Conservation (phyloP, 2,797 vertebrate species). For the Uromys caudimaculatus region DNA sequence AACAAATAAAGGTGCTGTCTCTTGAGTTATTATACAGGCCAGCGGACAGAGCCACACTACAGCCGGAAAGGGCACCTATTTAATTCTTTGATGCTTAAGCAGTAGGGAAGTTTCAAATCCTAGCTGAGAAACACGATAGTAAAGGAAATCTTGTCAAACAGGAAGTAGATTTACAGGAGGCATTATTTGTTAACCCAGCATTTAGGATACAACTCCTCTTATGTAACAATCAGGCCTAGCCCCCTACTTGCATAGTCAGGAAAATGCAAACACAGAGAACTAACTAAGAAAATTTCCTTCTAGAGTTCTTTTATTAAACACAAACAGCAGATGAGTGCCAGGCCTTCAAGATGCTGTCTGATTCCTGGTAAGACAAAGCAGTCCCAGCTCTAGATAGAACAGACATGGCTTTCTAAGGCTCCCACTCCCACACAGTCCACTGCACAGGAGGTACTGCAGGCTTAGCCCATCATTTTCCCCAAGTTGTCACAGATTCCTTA, state of each 20-base stretch:
- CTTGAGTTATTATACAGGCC: conserved; percentile 68
- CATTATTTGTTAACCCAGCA: conserved; percentile 55
- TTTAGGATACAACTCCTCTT: conserved; percentile 53
- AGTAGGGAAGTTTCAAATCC: conserved; percentile 67
- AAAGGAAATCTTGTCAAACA: conserved; percentile 70
- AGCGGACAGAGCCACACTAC: conserved; percentile 65
- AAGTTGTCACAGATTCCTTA: conserved; percentile 32
- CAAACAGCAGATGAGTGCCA: not conserved
- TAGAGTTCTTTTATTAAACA: conserved; percentile 51
- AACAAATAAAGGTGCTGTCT: conserved; percentile 69
- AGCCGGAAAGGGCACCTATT: conserved; percentile 59
- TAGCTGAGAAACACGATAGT: conserved; percentile 74
- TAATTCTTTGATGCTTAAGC: conserved; percentile 74
- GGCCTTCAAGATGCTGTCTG: conserved; percentile 11
- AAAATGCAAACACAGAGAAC: conserved; percentile 43
- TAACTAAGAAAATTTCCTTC: conserved; percentile 12
- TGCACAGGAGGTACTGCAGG: conserved; percentile 25
- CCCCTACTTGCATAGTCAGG: conserved; percentile 28
- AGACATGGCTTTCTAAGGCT: conserved; percentile 14
- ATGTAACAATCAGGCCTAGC: conserved; percentile 28
- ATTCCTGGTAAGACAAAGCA: not conserved
- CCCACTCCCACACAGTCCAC: conserved; percentile 3
- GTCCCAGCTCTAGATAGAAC: conserved; percentile 20
- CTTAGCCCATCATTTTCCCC: conserved; percentile 9
- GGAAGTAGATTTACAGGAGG: conserved; percentile 54